A percentile compares a stretch with the other conserved stretches of the same genome.
phyloP scores from a whole-genome alignment of 2,888 invertebrate genomes.

The Sarcophaga carnaria region DNA sequence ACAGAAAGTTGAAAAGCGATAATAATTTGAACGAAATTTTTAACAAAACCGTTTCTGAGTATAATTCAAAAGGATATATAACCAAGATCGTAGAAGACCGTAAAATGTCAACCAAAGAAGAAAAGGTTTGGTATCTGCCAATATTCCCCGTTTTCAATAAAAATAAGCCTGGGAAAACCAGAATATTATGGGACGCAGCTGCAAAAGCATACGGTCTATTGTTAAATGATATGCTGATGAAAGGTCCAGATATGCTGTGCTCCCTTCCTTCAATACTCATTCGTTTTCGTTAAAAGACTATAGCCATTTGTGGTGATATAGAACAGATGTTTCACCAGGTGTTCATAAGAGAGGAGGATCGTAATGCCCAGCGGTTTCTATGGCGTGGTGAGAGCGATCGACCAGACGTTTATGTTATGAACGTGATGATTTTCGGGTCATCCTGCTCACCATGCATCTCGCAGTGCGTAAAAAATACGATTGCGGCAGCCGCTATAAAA shows the following conservation, averaged over 20 bases:
- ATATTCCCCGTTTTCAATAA: conserved; percentile 5
- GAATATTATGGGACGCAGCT: conserved; percentile 1
- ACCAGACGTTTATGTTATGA: conserved; percentile 33
- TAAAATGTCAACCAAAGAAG: neutral
- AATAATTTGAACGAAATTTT: conserved; percentile 19
- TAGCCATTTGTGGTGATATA: conserved; percentile 52
- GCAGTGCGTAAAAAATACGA: neutral
- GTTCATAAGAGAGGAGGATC: conserved; percentile 47
- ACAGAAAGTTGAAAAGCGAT: conserved; percentile 33
- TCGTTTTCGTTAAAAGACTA: conserved; percentile 29
- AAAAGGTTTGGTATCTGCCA: conserved; percentile 20
- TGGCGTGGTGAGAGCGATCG: conserved; percentile 27
- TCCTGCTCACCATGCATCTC: no score
- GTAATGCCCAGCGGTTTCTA: conserved; percentile 53
- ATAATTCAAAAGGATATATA: conserved; percentile 18
- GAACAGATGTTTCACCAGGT: conserved; percentile 60
- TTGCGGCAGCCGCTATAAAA: conserved; percentile 37
- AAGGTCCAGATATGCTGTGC: conserved; percentile 1
- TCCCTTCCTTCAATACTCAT: conserved; percentile 32
- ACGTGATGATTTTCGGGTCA: conserved; percentile 42
- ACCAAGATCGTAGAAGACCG: neutral
- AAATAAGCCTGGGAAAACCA: conserved; percentile 34
- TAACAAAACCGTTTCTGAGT: conserved; percentile 43
- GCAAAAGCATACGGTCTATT: conserved; percentile 44
- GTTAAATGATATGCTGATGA: conserved; percentile 52